Conservation (phyloP, 2,888 invertebrate species). For the Spisula subtruncata region DNA sequence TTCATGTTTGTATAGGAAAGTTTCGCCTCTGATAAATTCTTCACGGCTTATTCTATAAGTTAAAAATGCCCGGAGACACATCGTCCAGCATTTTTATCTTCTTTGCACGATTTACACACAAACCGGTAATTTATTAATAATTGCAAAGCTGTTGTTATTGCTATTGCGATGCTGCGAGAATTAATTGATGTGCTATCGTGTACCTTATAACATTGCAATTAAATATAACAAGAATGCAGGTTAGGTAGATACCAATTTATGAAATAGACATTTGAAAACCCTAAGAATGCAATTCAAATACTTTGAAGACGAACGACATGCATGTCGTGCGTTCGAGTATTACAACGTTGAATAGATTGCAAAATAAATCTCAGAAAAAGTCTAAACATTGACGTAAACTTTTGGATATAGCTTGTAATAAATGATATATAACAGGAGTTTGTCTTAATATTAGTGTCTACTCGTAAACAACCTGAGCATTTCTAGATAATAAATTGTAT, state of each 20-base stretch:
- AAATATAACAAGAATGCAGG: not conserved
- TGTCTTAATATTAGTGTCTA: no score
- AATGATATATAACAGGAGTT: no score
- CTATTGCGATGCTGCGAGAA: not conserved
- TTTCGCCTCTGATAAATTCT: not conserved
- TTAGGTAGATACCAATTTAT: not conserved
- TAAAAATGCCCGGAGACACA: not conserved
- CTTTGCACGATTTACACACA: not conserved
- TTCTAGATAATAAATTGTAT: no score
- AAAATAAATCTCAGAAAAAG: no score
- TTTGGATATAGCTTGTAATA: no score
- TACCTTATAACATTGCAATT: not conserved
- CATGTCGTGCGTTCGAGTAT: no score
- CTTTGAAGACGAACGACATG: no score
- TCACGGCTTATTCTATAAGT: not conserved
- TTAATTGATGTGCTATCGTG: not conserved
- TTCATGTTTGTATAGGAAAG: not conserved
- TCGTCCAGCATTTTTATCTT: not conserved
- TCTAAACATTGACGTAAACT: no score
- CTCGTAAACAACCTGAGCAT: no score
- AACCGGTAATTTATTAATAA: not conserved
- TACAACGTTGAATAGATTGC: no score
- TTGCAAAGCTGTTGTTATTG: not conserved
- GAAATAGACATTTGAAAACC: no score
- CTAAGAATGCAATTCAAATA: not conserved